A percentile compares a stretch with the other conserved stretches of the same genome.
Evolutionary conservation across 2,888 invertebrate genomes (phyloP).

Genomic region (Drosophila neotestacea): DNA sequence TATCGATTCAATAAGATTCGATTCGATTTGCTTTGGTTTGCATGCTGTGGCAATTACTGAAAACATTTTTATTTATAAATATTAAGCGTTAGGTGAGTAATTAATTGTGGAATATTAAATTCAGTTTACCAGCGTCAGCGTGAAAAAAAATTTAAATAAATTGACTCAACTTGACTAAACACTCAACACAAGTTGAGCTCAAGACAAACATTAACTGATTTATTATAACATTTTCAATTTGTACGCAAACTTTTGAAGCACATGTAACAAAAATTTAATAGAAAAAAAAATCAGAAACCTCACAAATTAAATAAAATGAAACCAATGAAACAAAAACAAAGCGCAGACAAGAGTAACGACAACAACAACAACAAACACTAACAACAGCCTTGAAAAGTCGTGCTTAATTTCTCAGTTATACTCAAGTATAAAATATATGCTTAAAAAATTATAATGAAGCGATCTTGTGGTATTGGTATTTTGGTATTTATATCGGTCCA

Average conservation of each 20-base stretch:
- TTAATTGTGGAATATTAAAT: constrained; percentile 43
- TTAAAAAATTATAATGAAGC: constrained; percentile 73
- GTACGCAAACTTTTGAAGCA: constrained; percentile 34
- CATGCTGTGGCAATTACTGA: constrained; percentile 28
- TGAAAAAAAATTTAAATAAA: constrained; percentile 34
- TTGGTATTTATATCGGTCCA: constrained; percentile 41
- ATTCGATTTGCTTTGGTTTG: constrained; percentile 4
- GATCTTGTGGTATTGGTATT: constrained; percentile 46
- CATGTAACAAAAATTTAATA: constrained; percentile 47
- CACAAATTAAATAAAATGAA: constrained; percentile 61
- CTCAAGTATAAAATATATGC: constrained; percentile 73
- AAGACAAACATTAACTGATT: constrained; percentile 51
- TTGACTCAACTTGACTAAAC: constrained; percentile 35
- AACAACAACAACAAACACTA: constrained; percentile 35
- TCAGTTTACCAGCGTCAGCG: constrained; percentile 20
- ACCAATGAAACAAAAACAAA: constrained; percentile 58
- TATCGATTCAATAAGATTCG: not conserved
- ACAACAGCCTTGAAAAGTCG: constrained; percentile 72
- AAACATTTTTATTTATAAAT: constrained; percentile 55
- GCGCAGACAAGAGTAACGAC: constrained; percentile 29
- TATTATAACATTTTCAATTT: constrained; percentile 44
- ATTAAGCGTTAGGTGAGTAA: constrained; percentile 63
- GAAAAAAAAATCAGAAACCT: constrained; percentile 34
- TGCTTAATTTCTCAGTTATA: constrained; percentile 77
- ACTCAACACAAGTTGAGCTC: constrained; percentile 32